Base-by-base conservation (phyloP, 1,140 invertebrate species). In the Drosophila melanica region DNA sequence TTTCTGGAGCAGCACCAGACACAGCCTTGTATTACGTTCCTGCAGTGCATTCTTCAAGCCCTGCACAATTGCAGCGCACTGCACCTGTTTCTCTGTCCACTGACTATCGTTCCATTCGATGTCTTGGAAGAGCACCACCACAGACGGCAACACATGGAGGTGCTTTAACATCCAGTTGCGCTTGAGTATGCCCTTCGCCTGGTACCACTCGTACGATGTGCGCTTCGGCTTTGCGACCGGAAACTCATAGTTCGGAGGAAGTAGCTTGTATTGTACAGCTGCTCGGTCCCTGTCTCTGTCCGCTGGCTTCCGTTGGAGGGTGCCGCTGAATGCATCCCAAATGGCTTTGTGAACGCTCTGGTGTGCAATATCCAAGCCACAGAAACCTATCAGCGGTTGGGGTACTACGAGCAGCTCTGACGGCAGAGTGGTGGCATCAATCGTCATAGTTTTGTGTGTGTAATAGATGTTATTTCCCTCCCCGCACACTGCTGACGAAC, bases 91-190 rank as follows among this genome's bases (percentile, higher is more conserved):
- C 78, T 99, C 98, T 82, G 96, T 96, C 97, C 98, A 99, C 51
- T 96, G 93, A 0, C 94, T 93, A 93, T 99, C 98, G 92, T 98
- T 97, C 98, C 98, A 99, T 93, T 99, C 98, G 78, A 99, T 94
- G 90, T 99, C 98, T 92, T 97, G 98, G 92, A 99, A 99, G 39
- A 98, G 94, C 8, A 99, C 97, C 53, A 99, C 95, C 1, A 99
- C 95, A 4, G 98, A 96, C 14, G 99, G 98, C 72, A 99, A 94
- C 51, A 97, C 93, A 79, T 96, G 95, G 7, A 99, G 93, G 92
- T 99, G 97, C 93, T 99, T 99, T 9, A 95, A 94, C 93, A 99
- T 96, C 99, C 99, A 99, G 87, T 97, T 97, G 8, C 95, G 95
- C 91, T 99, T 99, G 3, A 99, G 93, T 70, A 99, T 98, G 30